Percentiles rank a stretch among this genome's conserved stretches.
Evolutionary conservation across 2,113 vertebrate species (phyloP).

Genomic region (Poecilia latipinna): DNA sequence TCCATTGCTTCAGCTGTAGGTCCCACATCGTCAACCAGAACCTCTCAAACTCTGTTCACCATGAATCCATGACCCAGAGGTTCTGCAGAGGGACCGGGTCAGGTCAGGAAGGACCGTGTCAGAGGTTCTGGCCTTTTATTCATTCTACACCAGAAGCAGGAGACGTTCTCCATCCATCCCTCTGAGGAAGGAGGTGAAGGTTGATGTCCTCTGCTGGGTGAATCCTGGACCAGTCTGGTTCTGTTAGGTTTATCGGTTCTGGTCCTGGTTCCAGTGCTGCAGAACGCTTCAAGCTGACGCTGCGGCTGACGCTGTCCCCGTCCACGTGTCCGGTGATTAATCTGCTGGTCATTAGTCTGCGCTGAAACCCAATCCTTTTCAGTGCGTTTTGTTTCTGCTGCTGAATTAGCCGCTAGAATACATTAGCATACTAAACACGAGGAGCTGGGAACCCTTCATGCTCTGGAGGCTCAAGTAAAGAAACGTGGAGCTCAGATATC

Average conservation of each 20-base stretch:
- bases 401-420: conserved; percentile 67
- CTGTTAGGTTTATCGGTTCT: too few relatives aligned
- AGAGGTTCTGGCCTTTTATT: too few relatives aligned
- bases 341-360: conserved; percentile 60
- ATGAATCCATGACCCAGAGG: too few relatives aligned
- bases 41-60: too few relatives aligned
- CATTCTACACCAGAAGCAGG: too few relatives aligned
- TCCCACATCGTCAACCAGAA: too few relatives aligned
- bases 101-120: too few relatives aligned
- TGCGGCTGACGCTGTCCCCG: conserved; percentile 5
- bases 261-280: background rate
- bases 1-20: too few relatives aligned
- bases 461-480: background rate
- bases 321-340: conserved; percentile 68
- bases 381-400: conserved; percentile 58
- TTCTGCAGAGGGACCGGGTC: too few relatives aligned
- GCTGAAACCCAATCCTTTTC: conserved; percentile 53
- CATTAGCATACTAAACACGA: conserved; percentile 75
- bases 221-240: background rate
- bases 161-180: too few relatives aligned
- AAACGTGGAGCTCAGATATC: background rate
- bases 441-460: conserved; percentile 6
- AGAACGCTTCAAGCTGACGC: background rate
- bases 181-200: too few relatives aligned
- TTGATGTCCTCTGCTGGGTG: too few relatives aligned